A percentile compares a stretch with the other conserved stretches of the same genome.
phyloP scores from a whole-genome alignment of 2,888 invertebrate genomes.

The Geotrupes spiniger region DNA sequence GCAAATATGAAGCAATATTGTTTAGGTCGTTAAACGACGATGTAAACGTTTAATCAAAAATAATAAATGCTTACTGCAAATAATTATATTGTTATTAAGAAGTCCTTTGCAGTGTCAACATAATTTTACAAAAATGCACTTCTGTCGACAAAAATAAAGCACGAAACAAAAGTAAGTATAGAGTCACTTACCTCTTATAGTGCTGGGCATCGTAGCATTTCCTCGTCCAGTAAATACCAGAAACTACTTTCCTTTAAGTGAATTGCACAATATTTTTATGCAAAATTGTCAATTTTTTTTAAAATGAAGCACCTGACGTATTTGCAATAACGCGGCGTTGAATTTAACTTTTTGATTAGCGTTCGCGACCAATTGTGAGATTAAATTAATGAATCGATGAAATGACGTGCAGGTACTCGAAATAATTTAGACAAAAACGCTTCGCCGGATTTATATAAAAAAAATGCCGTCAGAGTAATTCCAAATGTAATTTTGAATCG shows the following conservation, averaged over 20 bases:
- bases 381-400: too few species aligned
- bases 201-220: conserved; percentile 50
- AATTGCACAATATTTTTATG: conserved; percentile 22
- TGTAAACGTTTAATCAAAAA: too few species aligned
- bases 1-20: too few species aligned
- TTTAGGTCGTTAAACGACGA: too few species aligned
- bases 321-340: conserved; percentile 11
- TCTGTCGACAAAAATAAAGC: neutral
- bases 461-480: too few species aligned
- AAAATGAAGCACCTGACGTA: conserved; percentile 9
- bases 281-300: conserved; percentile 25
- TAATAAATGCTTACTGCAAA: too few species aligned
- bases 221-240: conserved; percentile 28
- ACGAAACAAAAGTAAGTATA: neutral
- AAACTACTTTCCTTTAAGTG: conserved; percentile 20
- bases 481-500: too few species aligned
- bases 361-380: neutral
- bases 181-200: conserved; percentile 49
- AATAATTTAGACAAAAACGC: too few species aligned
- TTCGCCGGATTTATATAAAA: too few species aligned
- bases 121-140: neutral
- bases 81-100: neutral
- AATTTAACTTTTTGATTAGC: neutral
- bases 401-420: too few species aligned
- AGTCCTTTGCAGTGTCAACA: neutral